Evolutionary conservation across 2,113 vertebrate species (phyloP), one percentile per base, ranked within the genome.

Genomic region (Notarius quadriscutis): DNA sequence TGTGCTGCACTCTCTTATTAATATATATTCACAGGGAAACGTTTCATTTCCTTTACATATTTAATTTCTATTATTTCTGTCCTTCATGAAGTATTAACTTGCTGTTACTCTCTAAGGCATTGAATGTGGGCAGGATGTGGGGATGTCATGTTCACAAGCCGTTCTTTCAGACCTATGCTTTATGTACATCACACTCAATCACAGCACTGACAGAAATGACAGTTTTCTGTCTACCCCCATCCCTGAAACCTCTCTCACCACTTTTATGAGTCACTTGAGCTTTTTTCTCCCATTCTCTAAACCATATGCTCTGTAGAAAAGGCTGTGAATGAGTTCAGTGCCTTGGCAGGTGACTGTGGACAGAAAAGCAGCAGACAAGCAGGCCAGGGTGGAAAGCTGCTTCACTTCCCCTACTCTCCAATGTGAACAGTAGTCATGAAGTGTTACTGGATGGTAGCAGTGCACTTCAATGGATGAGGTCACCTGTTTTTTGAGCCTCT

Each of bases 361-460:
- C 74, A 78, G 88, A 87, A 87, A 82, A 71, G 25, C 27, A 71
- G 85, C 85, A 89, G 85, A 89, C 88, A n/a, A 84, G n/a, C 4
- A 74, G 79, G 80, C 74, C 87, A 87, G 87, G 67, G 81, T 83
- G 88, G 53, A 84, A 87, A 85, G 62, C 89, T 83, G 81, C 74
- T 81, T 20, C 30, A 81, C 84, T 84, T 83, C 65, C 72, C 22
- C 62, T 51, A 63, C 22, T 86, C 62, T 83, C n/a, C 90, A 88
- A 93, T 90, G 91, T 91, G 90, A 92, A 53, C 79, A 12, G 1
- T 53, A 79, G 91, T 94, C 92, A 93, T 85, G 92, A 95, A 91
- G 93, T 95, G 94, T 93, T 93, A 89, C 92, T 94, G 92, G 91
- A 94, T 62, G 1, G 87, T 84, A 92, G 92, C 91, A 90, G 89